phyloP scores from a whole-genome alignment of 2,888 invertebrate genomes.

The Spodoptera exigua region DNA sequence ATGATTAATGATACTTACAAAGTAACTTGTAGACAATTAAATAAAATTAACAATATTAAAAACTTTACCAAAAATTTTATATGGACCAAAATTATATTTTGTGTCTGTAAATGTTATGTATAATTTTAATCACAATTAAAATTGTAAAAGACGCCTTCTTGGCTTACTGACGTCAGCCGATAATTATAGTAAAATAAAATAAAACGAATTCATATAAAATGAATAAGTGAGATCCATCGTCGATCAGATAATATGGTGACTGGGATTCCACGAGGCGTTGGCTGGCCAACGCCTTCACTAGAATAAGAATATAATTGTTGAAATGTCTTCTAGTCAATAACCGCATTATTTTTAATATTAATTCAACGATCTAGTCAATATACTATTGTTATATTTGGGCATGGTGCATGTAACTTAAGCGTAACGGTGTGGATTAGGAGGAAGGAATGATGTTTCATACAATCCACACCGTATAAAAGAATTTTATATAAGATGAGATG shows the following conservation, averaged over 20 bases:
- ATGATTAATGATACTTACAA: constrained; percentile 10
- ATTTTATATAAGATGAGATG: constrained; percentile 11
- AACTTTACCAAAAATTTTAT: constrained; percentile 15
- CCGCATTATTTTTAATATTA: constrained; percentile 44
- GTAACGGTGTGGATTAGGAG: constrained; percentile 12
- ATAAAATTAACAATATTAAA: constrained; percentile 6
- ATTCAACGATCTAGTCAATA: constrained; percentile 46
- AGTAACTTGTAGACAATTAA: background rate
- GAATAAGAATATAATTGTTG: constrained; percentile 25
- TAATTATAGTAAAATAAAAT: constrained; percentile 9
- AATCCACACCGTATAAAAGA: constrained; percentile 13
- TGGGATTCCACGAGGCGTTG: constrained; percentile 13
- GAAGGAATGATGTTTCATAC: constrained; percentile 15
- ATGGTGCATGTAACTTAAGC: constrained; percentile 21
- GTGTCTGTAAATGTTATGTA: constrained; percentile 7
- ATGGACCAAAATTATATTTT: constrained; percentile 43
- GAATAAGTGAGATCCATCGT: constrained; percentile 9
- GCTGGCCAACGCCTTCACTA: constrained; percentile 19
- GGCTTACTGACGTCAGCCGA: constrained; percentile 2
- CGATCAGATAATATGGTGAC: constrained; percentile 15
- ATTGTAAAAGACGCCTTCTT: constrained; percentile 15
- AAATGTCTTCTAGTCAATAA: constrained; percentile 45
- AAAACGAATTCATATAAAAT: constrained; percentile 10
- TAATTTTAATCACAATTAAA: constrained; percentile 15
- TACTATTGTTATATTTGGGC: constrained; percentile 24